Base-by-base conservation (phyloP, 2,797 vertebrate species). In the Sebastes taczanowskii region DNA sequence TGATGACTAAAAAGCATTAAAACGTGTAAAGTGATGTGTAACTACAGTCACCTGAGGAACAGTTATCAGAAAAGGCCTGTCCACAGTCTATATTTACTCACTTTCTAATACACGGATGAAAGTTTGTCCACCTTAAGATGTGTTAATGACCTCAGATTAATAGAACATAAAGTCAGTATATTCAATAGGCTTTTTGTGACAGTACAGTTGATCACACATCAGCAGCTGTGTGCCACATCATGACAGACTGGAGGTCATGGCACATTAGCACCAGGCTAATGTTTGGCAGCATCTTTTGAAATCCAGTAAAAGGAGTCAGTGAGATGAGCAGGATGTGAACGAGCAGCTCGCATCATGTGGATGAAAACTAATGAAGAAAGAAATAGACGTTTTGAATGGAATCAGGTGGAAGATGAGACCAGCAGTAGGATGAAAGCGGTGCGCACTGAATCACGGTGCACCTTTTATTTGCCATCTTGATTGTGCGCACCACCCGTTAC, bases 381-480 rank as follows among this genome's bases (percentile, higher is more conserved):
- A 74, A 23, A 75, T 0, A 5, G 30, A 3, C 6, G 11, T 68
- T 68, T 11, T 59, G 61, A 38, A 46, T 7, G 1, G 34, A 71
- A 6, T 25, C 55, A 42, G 62, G 32, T 4, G 52, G 66, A 74
- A 38, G 64, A 61, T 18, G 59, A 66, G 29, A 34, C 10, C 27
- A 52, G 14, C n/a, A 29, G 7, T 4, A 56, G 75, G 68, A 77
- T 69, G 72, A 64, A 68, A 71, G 78, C 72, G 13, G 71, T 67
- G 91, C 79, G 80, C 85, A 46, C 56, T 84, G 76, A 85, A 60
- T 75, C 81, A 38, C 79, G 49, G 58, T 42, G 38, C 81, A 88
- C 89, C 82, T 88, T 86, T 29, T 16, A 42, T 25, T 78, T 87
- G 89, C 90, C 92, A 91, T 93, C 86, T 90, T 92, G 84, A 87